Conservation (phyloP, 2,888 invertebrate species). For the Pegoplata infirma region DNA sequence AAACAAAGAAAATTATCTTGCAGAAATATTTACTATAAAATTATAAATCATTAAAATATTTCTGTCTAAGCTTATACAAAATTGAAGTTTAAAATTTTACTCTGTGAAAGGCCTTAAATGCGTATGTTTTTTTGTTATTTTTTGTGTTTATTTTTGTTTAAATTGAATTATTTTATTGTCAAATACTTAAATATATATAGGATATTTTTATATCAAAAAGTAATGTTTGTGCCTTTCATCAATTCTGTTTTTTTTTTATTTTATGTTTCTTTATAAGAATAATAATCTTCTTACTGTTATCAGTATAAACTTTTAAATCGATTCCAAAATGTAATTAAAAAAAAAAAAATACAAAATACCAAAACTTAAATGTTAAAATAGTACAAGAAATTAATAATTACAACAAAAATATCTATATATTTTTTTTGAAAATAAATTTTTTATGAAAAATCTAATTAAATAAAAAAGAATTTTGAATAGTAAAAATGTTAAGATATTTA, state of each 20-base stretch:
- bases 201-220: constrained; percentile 4
- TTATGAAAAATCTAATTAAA: constrained; percentile 19
- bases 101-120: constrained; percentile 20
- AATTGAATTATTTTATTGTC: constrained; percentile 18
- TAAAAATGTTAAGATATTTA: neutral
- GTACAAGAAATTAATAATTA: constrained; percentile 32
- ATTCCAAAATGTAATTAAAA: constrained; percentile 36
- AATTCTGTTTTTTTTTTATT: constrained; percentile 26
- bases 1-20: constrained; percentile 7
- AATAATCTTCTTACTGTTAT: constrained; percentile 6
- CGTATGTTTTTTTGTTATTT: constrained; percentile 11
- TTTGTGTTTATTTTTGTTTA: constrained; percentile 10
- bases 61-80: constrained; percentile 35
- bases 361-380: constrained; percentile 42
- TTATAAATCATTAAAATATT: constrained; percentile 16
- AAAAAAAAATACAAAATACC: constrained; percentile 44
- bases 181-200: neutral
- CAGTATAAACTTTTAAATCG: neutral
- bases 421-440: neutral
- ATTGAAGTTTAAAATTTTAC: neutral
- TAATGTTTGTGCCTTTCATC: constrained; percentile 43
- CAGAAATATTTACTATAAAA: constrained; percentile 52
- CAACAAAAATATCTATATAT: constrained; percentile 5
- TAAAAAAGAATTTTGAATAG: too few relatives aligned
- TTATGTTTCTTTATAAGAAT: constrained; percentile 7